These are phyloP conservation scores for Hyles lineata DNA, from an alignment of 2,888 invertebrate species.

Conservation along the genomic window DNA sequence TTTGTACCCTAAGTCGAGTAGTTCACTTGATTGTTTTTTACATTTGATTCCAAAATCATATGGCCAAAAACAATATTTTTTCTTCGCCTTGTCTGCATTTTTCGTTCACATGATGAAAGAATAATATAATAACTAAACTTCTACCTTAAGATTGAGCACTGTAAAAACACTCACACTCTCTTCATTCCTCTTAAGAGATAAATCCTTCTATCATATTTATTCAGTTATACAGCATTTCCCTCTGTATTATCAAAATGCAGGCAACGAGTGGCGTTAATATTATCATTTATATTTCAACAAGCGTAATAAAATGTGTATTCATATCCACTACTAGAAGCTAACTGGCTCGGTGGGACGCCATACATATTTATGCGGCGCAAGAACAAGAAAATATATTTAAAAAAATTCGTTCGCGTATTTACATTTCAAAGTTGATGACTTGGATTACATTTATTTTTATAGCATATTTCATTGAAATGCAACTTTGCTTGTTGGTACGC, in stretches of 20 bases:
- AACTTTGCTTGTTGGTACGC: background rate
- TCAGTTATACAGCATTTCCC: background rate
- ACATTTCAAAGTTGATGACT: conserved; percentile 25
- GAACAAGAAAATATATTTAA: conserved; percentile 6
- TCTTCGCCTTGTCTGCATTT: no score
- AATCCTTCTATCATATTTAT: no score
- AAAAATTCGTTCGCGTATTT: conserved; percentile 12
- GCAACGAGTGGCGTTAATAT: conserved; percentile 5
- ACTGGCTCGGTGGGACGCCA: conserved; percentile 11
- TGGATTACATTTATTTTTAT: conserved; percentile 10
- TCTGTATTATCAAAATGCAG: background rate
- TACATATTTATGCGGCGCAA: conserved; percentile 23
- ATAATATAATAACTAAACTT: no score
- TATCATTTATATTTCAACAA: conserved; percentile 25
- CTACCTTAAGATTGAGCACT: no score
- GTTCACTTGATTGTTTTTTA: no score
- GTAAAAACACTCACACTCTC: no score
- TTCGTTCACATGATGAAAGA: no score
- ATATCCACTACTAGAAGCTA: conserved; percentile 14
- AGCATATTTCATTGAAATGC: background rate
- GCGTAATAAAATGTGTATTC: conserved; percentile 17
- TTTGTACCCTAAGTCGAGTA: no score
- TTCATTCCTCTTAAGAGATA: no score
- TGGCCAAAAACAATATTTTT: no score
- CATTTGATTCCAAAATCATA: no score